phyloP scores from a whole-genome alignment of 2,113 vertebrate species.

The Toxotes jaculatrix region DNA sequence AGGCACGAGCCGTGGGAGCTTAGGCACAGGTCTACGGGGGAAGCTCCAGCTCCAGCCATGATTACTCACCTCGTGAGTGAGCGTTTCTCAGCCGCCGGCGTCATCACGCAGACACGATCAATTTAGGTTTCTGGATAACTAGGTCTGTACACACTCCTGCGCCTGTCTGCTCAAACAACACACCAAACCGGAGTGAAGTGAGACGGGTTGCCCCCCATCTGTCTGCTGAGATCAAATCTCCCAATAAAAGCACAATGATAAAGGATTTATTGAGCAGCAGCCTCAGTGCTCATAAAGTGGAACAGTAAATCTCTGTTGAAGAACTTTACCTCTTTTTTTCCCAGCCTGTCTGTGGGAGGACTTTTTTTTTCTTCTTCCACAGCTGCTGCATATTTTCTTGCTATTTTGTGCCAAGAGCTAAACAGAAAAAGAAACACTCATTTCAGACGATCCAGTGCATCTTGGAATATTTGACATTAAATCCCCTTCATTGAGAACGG shows the following conservation, averaged over 20 bases:
- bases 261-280: slow-evolving; percentile 76
- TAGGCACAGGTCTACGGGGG: not conserved
- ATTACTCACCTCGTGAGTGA: slow-evolving; percentile 53
- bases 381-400: slow-evolving; percentile 87
- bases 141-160: not conserved
- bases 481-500: slow-evolving; percentile 29
- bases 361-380: slow-evolving; percentile 81
- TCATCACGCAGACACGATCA: slow-evolving; percentile 38
- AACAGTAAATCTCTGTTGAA: slow-evolving; percentile 76
- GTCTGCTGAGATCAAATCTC: slow-evolving; percentile 66
- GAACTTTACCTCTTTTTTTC: slow-evolving; percentile 75
- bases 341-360: slow-evolving; percentile 73
- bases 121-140: slow-evolving; percentile 2
- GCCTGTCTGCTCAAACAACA: slow-evolving; percentile 2
- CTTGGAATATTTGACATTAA: slow-evolving; percentile 66
- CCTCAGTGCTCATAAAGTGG: slow-evolving; percentile 63
- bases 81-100: slow-evolving; percentile 20
- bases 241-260: slow-evolving; percentile 69
- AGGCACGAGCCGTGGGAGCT: slow-evolving; percentile 12
- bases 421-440: slow-evolving; percentile 76
- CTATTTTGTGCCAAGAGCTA: slow-evolving; percentile 84
- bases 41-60: slow-evolving; percentile 6
- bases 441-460: slow-evolving; percentile 72
- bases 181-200: slow-evolving; percentile 3
- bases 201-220: slow-evolving; percentile 25